Evolutionary conservation across 2,888 invertebrate species (phyloP).

Genomic region (Eupithecia tripunctaria): DNA sequence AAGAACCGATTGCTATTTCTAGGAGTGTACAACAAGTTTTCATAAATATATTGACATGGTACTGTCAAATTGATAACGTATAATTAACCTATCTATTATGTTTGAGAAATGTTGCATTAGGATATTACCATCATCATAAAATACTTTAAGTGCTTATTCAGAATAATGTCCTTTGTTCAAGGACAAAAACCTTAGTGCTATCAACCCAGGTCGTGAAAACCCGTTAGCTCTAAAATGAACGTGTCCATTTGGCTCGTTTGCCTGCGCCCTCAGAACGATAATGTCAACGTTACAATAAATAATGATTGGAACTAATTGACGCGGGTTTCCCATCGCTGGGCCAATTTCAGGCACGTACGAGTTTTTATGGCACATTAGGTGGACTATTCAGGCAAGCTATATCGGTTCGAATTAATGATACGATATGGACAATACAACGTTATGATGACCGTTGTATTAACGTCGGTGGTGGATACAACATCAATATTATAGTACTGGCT

Average conservation of each 20-base stretch:
- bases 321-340: conserved; percentile 33
- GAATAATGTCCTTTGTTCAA: not conserved
- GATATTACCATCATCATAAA: too few relatives aligned
- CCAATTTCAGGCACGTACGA: conserved; percentile 34
- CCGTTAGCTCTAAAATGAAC: not conserved
- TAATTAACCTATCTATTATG: too few relatives aligned
- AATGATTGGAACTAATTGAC: conserved; percentile 43
- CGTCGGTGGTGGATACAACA: not conserved
- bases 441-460: conserved; percentile 15
- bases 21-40: too few relatives aligned
- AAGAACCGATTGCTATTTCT: too few relatives aligned
- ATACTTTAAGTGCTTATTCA: too few relatives aligned
- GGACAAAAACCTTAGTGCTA: not conserved
- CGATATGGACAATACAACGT: conserved; percentile 15
- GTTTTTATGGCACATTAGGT: conserved; percentile 37
- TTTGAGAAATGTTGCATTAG: too few relatives aligned
- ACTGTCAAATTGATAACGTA: too few relatives aligned
- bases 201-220: not conserved
- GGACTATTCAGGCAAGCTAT: conserved; percentile 26
- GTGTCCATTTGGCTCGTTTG: conserved; percentile 2
- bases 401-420: conserved; percentile 25
- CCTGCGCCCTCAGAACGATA: conserved; percentile 12
- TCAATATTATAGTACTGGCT: too few relatives aligned
- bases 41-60: too few relatives aligned
- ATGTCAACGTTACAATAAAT: conserved; percentile 31